Percentiles rank a stretch among this genome's conserved stretches.
phyloP scores from a whole-genome alignment of 1,140 invertebrate genomes.

The Hycleus phaleratus region DNA sequence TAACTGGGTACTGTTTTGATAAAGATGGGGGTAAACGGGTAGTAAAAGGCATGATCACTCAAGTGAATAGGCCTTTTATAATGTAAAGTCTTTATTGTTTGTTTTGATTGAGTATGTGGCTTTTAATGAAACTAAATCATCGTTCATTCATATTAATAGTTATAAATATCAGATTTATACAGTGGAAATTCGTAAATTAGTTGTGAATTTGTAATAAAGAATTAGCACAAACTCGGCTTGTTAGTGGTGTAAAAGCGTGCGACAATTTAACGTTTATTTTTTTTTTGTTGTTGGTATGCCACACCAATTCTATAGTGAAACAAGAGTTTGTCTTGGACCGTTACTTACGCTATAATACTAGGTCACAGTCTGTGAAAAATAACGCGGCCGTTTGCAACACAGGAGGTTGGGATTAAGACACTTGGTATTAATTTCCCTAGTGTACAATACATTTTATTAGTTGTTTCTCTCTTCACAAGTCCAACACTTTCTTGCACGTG shows the following conservation, averaged over 20 bases:
- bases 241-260: not conserved
- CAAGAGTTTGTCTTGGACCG: conserved; percentile 26
- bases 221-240: conserved; percentile 18
- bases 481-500: conserved; percentile 25
- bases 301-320: conserved; percentile 14
- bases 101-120: conserved; percentile 10
- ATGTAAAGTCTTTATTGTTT: conserved; percentile 13
- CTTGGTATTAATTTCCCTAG: conserved; percentile 41
- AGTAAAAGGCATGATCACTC: conserved; percentile 9
- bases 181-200: not conserved
- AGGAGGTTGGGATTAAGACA: conserved; percentile 39
- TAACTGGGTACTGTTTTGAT: conserved; percentile 7
- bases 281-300: not conserved
- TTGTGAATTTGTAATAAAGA: conserved; percentile 23
- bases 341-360: conserved; percentile 31
- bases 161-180: no score
- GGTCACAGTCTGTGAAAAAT: conserved; percentile 37
- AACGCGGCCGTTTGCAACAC: conserved; percentile 32
- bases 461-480: conserved; percentile 32
- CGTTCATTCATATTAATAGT: not conserved
- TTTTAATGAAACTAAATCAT: not conserved
- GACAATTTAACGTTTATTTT: no score
- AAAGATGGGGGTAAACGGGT: not conserved
- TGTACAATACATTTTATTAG: conserved; percentile 41
- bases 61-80: conserved; percentile 16